Base-by-base conservation (phyloP, 2,113 vertebrate genomes). In the Acanthochromis polyacanthus region DNA sequence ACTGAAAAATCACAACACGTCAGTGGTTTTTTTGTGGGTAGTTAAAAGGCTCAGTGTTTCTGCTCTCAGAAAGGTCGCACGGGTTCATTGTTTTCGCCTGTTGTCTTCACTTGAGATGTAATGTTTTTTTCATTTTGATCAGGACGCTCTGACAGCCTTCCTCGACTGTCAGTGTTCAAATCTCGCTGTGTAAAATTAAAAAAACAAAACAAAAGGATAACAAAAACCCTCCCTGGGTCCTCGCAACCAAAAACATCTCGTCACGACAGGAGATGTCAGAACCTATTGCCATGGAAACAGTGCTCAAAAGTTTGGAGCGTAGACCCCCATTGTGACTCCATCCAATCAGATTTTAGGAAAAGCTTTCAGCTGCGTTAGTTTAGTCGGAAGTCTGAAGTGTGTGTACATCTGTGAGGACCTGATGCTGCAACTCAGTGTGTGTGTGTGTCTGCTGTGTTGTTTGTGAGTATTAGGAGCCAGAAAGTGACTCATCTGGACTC, bases 221-320 rank as follows among this genome's bases (percentile, higher is more conserved):
- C 25, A 25, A 30, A 30, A 4, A 30, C 55, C 25, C 43, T 36
- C 46, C 20, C 50, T 67, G 14, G 60, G 57, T 78, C 70, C 66
- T 75, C 50, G 77, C 72, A 77, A 81, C 84, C 63, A 81, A 84
- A 87, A 81, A 70, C 58, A 79, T 85, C 65, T 83, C 20, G 80
- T 90, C 87, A 92, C 87, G 75, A 79, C 75, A 66, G 74, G 85
- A 87, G 84, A 89, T 93, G 88, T 91, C 91, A 90, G 91, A 88
- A 89, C 86, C 88, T 80, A 92, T 95, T 66, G 82, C 93, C 92
- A 95, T 95, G 94, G 93, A 91, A 94, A 95, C 93, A 94, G 89
- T 66, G 85, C 80, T 91, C 81, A 85, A 92, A 92, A 88, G 88
- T 93, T 91, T 87, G 82, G 78, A 91, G 85, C 63, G 25, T 88